Evolutionary conservation across 2,113 vertebrate species (phyloP).

Genomic region (Eupsittula cactorum): DNA sequence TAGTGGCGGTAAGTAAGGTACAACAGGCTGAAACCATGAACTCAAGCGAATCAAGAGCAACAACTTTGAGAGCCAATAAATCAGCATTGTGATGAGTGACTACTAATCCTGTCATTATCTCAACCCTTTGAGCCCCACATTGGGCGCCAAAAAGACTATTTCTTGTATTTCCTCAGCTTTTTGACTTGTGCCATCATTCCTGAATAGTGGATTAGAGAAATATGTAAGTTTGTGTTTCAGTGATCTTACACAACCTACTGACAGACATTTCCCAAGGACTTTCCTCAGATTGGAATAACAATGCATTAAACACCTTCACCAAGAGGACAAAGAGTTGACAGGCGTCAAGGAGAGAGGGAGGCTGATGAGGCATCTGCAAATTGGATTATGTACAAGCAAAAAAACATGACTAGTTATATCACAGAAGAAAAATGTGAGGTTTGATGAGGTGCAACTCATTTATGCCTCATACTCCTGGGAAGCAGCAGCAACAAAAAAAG

Average conservation of each 20-base stretch:
- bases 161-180: neutral
- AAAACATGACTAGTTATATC: neutral
- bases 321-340: slow-evolving; percentile 14
- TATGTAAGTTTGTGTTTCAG: neutral
- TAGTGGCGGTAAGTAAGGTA: too few species aligned
- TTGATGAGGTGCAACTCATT: slow-evolving; percentile 3
- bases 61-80: too few species aligned
- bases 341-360: neutral
- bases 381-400: slow-evolving; percentile 27
- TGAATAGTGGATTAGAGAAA: neutral
- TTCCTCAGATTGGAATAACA: neutral
- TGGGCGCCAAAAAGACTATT: neutral
- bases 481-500: neutral
- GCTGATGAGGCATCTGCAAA: slow-evolving; percentile 3
- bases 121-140: too few species aligned
- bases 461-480: neutral
- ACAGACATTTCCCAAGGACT: slow-evolving; percentile 8
- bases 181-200: neutral
- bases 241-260: neutral
- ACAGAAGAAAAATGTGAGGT: neutral
- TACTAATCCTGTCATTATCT: too few species aligned
- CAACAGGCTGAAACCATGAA: too few species aligned
- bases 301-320: neutral
- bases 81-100: too few species aligned
- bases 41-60: too few species aligned